Evolutionary conservation across 2,888 invertebrate genomes (phyloP).

Genomic region (Morpho deidamia): DNA sequence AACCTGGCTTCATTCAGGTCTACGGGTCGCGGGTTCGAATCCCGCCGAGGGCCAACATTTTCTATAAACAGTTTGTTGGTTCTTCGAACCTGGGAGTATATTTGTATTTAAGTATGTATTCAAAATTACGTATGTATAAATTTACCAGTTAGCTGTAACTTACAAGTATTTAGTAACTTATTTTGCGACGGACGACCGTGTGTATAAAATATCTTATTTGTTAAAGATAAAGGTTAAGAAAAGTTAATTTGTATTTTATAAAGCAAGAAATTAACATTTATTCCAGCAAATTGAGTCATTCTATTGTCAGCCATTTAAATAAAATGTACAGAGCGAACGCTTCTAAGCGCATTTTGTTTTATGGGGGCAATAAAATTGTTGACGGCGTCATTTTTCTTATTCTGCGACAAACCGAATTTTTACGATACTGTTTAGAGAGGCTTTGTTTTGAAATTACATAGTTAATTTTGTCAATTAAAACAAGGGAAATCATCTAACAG

Average conservation of each 20-base stretch:
- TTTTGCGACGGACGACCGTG: too few species aligned
- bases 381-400: constrained; percentile 30
- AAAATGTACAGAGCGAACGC: constrained; percentile 21
- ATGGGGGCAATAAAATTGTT: constrained; percentile 30
- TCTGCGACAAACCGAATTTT: constrained; percentile 28
- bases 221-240: background rate
- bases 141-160: too few species aligned
- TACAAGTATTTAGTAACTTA: too few species aligned
- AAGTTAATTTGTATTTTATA: constrained; percentile 16
- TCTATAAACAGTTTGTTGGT: too few species aligned
- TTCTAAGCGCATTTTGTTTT: constrained; percentile 29
- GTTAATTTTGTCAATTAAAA: background rate
- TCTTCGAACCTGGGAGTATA: too few species aligned
- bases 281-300: constrained; percentile 21
- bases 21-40: too few species aligned
- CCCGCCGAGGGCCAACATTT: too few species aligned
- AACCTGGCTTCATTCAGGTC: too few species aligned
- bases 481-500: too few species aligned
- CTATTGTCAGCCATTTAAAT: constrained; percentile 22
- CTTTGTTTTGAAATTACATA: constrained; percentile 4
- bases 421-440: constrained; percentile 20
- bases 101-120: too few species aligned
- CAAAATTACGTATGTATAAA: too few species aligned
- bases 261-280: constrained; percentile 17
- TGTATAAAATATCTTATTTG: too few species aligned